These are phyloP conservation scores for Paratilapia polleni DNA, from an alignment of 2,113 vertebrate genomes.

Conservation along the genomic window DNA sequence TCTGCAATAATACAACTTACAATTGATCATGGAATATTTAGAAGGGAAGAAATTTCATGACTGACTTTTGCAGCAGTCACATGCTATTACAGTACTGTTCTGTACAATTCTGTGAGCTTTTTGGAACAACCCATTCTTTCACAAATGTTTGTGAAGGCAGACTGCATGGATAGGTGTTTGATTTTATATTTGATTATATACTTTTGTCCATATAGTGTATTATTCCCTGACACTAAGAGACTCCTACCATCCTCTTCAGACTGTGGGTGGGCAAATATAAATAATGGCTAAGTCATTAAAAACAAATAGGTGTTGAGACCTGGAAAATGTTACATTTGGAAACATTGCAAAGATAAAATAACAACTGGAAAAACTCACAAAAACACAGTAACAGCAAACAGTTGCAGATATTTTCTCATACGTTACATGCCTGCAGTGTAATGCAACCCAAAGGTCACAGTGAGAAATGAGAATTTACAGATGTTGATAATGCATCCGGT, in stretches of 20 bases:
- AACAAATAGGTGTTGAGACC: not conserved
- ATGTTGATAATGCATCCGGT: constrained; percentile 25
- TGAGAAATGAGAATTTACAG: constrained; percentile 1
- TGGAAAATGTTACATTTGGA: not conserved
- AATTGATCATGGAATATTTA: not conserved
- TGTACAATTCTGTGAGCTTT: too few relatives aligned
- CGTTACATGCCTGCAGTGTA: constrained; percentile 29
- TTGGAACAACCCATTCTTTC: too few relatives aligned
- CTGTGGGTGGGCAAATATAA: constrained; percentile 20
- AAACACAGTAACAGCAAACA: not conserved
- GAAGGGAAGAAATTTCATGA: not conserved
- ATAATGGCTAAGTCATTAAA: not conserved
- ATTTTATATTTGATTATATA: not conserved
- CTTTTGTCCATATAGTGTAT: not conserved
- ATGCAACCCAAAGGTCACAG: not conserved
- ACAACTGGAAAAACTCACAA: not conserved
- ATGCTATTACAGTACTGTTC: too few relatives aligned
- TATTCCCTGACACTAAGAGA: constrained; percentile 7
- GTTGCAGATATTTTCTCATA: not conserved
- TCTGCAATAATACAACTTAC: not conserved
- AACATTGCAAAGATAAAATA: not conserved
- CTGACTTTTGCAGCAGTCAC: not conserved
- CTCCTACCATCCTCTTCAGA: constrained; percentile 29
- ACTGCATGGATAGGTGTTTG: not conserved
- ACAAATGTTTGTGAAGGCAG: too few relatives aligned